Conservation (phyloP, 1,140 invertebrate genomes). For the Drosophila simulans region DNA sequence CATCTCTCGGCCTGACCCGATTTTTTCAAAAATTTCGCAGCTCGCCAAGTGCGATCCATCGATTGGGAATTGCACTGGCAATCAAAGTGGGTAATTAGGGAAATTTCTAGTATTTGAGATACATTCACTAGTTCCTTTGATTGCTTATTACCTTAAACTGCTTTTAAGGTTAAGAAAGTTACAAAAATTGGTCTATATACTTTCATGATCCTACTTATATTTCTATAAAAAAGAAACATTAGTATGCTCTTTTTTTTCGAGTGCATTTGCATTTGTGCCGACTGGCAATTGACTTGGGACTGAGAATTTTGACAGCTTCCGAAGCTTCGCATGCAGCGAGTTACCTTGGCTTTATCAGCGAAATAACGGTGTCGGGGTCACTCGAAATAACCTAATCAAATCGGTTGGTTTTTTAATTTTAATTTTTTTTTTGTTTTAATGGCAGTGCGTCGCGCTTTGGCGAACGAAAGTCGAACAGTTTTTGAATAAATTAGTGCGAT, state of each 20-base stretch:
- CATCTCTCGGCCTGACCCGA: conserved; percentile 67
- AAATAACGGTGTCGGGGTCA: conserved; percentile 43
- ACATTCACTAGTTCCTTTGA: too few species aligned
- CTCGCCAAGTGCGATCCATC: conserved; percentile 23
- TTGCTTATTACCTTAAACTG: too few species aligned
- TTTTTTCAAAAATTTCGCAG: conserved; percentile 43
- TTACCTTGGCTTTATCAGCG: conserved; percentile 31
- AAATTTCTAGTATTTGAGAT: not conserved
- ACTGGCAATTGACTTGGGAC: not conserved
- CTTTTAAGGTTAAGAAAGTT: too few species aligned
- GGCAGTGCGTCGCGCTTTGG: conserved; percentile 1
- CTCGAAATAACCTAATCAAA: conserved; percentile 23
- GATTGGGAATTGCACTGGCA: conserved; percentile 20
- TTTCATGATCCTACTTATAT: too few species aligned
- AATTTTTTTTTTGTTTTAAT: not conserved
- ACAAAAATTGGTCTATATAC: too few species aligned
- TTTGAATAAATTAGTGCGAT: conserved; percentile 44
- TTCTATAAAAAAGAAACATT: too few species aligned
- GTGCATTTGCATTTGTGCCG: conserved; percentile 12
- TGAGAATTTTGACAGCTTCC: conserved; percentile 22
- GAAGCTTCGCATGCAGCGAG: conserved; percentile 5
- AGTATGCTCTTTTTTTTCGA: not conserved
- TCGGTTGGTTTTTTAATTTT: conserved; percentile 10
- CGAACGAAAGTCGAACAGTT: conserved; percentile 50
- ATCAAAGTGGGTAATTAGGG: not conserved